Base-by-base conservation (phyloP, 2,113 vertebrate species). In the Gallinago media region DNA sequence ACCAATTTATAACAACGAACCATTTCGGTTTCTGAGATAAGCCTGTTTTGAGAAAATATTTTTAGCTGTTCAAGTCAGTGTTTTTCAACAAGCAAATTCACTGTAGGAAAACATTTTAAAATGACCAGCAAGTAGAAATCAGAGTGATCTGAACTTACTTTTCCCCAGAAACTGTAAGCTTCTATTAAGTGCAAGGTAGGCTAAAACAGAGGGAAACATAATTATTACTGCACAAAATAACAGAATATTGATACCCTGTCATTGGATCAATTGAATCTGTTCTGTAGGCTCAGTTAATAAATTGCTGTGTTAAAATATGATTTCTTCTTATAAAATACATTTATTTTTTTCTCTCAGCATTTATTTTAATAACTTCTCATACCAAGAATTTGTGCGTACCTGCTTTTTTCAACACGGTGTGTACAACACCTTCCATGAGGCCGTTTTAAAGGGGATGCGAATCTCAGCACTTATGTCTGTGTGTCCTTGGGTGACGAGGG, bases 181-280 rank as follows among this genome's bases (percentile, higher is more conserved):
- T 70, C n/a, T 40, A 31, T 92, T 86, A 85, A 73, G 34, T 84
- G 65, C 4, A 2, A 82, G 54, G 49, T 85, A 82, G 58, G 76
- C 56, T 86, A 78, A 81, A 75, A 42, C 19, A n/a, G 47, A 85
- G 25, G n/a, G 27, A 84, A 94, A 87, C 65, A 15, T 56, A 58
- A 91, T 94, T 86, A 94, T 92, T 92, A 22, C 44, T 2, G 3
- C 52, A 78, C 52, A 72, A 82, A 94, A 77, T 92, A 94, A 44
- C 40, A 84, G 67, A 88, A 15, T 86, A 92, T 94, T 84, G 92
- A 72, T 84, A 91, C 34, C 26, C 91, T 91, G 92, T 58, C 62
- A 32, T 31, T 65, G 92, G 73, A 65, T 81, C 84, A 72, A 66
- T 82, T 0, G 0, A 40, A 16, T 72, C 62, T 17, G 40, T 49